Evolutionary conservation across 2,113 vertebrate species (phyloP).

Genomic region (Pandion haliaetus): DNA sequence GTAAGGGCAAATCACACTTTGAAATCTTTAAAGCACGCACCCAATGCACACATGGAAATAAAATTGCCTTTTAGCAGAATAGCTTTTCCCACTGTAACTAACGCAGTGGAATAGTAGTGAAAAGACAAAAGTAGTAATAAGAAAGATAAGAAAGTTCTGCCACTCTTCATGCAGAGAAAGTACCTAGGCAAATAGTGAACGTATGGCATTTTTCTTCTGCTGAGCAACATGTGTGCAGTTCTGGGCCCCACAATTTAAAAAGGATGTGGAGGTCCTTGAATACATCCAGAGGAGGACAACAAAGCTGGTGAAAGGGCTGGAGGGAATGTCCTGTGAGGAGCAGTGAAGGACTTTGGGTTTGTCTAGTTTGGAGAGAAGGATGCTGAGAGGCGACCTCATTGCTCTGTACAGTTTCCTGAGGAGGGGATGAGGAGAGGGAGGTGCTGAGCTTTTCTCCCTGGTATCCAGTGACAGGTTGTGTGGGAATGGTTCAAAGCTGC

Average conservation of each 20-base stretch:
- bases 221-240: background rate
- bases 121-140: background rate
- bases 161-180: background rate
- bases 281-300: background rate
- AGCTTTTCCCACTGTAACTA: background rate
- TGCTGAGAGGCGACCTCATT: background rate
- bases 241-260: background rate
- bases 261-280: background rate
- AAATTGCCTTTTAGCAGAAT: background rate
- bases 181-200: background rate
- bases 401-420: background rate
- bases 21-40: background rate
- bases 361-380: background rate
- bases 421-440: background rate
- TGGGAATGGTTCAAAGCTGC: background rate
- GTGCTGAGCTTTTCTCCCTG: background rate
- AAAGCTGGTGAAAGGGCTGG: background rate
- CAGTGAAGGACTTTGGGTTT: background rate
- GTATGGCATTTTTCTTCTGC: background rate
- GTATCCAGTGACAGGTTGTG: background rate
- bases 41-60: background rate
- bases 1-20: background rate
- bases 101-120: background rate
- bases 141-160: background rate
- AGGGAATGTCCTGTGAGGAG: background rate